phyloP scores from a whole-genome alignment of 2,113 vertebrate genomes.

The Equus przewalskii region DNA sequence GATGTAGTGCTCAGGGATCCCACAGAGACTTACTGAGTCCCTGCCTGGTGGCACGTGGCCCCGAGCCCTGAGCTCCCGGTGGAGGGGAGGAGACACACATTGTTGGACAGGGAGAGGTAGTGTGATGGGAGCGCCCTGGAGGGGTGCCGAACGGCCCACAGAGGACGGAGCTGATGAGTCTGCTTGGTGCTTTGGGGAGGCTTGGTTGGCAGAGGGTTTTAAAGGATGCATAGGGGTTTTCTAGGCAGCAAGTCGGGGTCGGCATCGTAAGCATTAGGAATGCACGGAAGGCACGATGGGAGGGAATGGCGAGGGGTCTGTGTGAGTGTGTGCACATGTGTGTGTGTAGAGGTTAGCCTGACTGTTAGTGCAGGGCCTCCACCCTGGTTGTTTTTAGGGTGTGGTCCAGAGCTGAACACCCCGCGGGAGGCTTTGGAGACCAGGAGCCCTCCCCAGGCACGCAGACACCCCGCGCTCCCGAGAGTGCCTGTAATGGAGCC shows the following conservation, averaged over 20 bases:
- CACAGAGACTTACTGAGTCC: rapidly evolving
- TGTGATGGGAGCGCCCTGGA: rapidly evolving
- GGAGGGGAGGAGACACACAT: not conserved
- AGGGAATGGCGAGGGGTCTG: not conserved
- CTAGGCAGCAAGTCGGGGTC: not conserved
- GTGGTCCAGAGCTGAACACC: not conserved
- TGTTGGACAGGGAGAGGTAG: not conserved
- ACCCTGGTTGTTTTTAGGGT: not conserved
- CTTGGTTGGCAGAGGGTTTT: not conserved
- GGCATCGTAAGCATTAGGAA: not conserved
- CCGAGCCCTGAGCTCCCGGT: not conserved
- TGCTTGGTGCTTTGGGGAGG: not conserved
- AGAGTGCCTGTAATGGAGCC: not conserved
- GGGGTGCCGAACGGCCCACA: not conserved
- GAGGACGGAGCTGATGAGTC: not conserved
- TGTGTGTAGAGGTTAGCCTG: not conserved
- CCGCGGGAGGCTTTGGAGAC: not conserved
- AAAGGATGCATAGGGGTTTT: conserved; percentile 45
- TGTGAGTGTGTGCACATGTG: not conserved
- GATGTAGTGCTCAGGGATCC: not conserved
- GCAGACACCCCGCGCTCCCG: not conserved
- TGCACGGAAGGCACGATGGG: not conserved
- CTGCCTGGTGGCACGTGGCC: not conserved
- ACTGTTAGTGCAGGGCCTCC: not conserved
- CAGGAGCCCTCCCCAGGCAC: not conserved